Conservation (phyloP, 1,140 invertebrate species). For the Antheraea mylitta region DNA sequence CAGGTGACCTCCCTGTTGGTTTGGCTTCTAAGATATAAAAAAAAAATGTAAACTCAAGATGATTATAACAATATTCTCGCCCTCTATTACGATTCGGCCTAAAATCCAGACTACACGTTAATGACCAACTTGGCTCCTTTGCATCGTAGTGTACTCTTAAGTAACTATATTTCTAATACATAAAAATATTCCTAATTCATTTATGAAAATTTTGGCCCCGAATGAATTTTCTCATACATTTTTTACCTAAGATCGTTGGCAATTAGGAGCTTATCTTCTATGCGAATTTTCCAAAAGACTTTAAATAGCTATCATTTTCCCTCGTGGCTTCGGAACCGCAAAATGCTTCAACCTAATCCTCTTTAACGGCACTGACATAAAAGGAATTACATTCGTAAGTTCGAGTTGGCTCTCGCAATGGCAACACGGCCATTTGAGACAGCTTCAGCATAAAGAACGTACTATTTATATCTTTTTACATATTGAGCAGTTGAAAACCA, state of each 20-base stretch:
- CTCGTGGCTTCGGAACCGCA: conserved; percentile 36
- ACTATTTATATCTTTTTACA: not conserved
- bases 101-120: too few species aligned
- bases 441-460: not conserved
- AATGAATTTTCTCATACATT: conserved; percentile 29
- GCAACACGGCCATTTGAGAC: conserved; percentile 1
- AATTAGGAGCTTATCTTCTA: conserved; percentile 57
- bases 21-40: too few species aligned
- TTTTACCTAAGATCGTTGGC: conserved; percentile 43
- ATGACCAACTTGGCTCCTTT: too few species aligned
- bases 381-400: conserved; percentile 30
- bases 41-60: too few species aligned
- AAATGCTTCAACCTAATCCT: conserved; percentile 38
- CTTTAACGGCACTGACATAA: conserved; percentile 37
- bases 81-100: too few species aligned
- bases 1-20: too few species aligned
- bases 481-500: too few species aligned
- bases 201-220: not conserved
- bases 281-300: conserved; percentile 55
- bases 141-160: too few species aligned
- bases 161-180: too few species aligned
- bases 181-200: not conserved
- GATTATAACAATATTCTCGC: too few species aligned
- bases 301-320: conserved; percentile 61
- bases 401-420: conserved; percentile 21